phyloP scores from a whole-genome alignment of 2,888 invertebrate genomes.

The Amphipoea oculea region DNA sequence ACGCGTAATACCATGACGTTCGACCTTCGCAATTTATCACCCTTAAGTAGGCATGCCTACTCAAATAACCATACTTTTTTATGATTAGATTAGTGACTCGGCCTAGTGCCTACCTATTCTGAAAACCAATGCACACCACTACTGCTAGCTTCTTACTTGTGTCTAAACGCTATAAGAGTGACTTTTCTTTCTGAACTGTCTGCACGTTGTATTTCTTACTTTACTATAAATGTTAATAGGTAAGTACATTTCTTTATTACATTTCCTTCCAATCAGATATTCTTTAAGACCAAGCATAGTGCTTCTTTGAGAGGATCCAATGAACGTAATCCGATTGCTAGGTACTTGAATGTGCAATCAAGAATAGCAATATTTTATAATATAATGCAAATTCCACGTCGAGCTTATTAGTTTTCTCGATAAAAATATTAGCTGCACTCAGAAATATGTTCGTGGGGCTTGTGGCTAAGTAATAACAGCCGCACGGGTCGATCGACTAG shows the following conservation, averaged over 20 bases:
- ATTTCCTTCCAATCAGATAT: neutral
- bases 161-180: neutral
- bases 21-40: too few relatives aligned
- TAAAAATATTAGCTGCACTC: neutral
- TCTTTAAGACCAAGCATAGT: neutral
- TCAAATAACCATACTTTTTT: too few relatives aligned
- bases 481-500: too few relatives aligned
- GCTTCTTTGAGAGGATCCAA: neutral
- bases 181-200: neutral
- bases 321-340: constrained; percentile 4
- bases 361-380: constrained; percentile 7
- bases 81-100: too few relatives aligned
- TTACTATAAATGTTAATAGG: neutral
- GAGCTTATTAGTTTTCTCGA: neutral
- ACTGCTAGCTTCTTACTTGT: neutral
- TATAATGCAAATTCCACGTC: neutral
- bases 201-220: neutral
- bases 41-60: too few relatives aligned
- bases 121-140: too few relatives aligned
- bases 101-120: too few relatives aligned
- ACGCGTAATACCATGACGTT: too few relatives aligned
- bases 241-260: neutral
- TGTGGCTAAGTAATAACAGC: too few relatives aligned
- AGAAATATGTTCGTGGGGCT: neutral
- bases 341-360: neutral